Evolutionary conservation across 1,140 invertebrate genomes (phyloP), one percentile per base, ranked within the genome.

Genomic region (Musca vetustissima): DNA sequence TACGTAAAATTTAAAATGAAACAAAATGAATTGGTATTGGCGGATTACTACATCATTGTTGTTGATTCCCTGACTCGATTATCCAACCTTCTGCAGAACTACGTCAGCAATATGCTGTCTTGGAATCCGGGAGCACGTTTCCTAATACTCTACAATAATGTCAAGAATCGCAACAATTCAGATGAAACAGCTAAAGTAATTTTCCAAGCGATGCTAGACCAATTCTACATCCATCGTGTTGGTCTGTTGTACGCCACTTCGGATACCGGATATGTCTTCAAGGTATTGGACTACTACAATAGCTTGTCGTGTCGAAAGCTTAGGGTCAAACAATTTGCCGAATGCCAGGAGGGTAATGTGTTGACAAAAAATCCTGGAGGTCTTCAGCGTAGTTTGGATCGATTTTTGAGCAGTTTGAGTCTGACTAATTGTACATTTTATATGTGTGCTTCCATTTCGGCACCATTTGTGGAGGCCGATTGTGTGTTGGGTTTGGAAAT

Each of bases 91-190:
- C 71, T 83, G 73, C n/a, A 14, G 0, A 22, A 65, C 0, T 72
- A 70, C 36, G 64, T 78, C 1, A 75, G 69, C 32, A 49, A 68
- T 14, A 76, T 71, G 59, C 50, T 70, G 9, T 79, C 80, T 0
- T 83, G 78, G 77, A 83, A 83, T 66, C 80, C 79, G 0, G 80
- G 79, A 1, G 81, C 75, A 0, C 70, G 74, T 4, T 81, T 80
- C 24, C 48, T 83, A 9, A 69, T 83, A 19, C 73, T 83, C 36
- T 83, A 69, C 28, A 74, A 82, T 48, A 77, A 76, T 66, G 36
- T 64, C 0, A 9, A 52, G 8, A 17, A 74, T 52, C 59, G 64
- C 0, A 21, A 72, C 15, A 70, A 55, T 1, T 72, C 73, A 7
- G 67, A 68, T 66, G 55, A 64, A 0, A 61, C 76, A 4, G 77